Conservation (phyloP, 30 jellyfish, hydroid and myxozoan species). For the Pseudorhiza aurosa region DNA sequence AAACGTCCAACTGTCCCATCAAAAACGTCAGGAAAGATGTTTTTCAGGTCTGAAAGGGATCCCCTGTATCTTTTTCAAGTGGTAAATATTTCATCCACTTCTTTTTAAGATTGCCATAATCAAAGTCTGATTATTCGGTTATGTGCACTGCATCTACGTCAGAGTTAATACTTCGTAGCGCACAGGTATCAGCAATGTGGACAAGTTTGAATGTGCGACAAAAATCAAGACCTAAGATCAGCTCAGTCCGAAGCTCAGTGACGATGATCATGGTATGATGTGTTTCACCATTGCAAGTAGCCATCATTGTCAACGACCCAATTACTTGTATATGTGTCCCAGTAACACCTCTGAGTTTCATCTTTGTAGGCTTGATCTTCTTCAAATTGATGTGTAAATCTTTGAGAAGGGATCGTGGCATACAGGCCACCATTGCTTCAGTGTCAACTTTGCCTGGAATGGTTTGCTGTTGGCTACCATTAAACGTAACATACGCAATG, state of each 20-base stretch:
- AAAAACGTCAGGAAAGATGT: slow-evolving; percentile 18
- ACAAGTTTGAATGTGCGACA: slow-evolving; percentile 16
- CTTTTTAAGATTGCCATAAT: background rate
- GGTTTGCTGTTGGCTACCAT: slow-evolving; percentile 1
- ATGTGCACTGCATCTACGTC: slow-evolving; percentile 48
- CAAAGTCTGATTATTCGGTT: slow-evolving; percentile 28
- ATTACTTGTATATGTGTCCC: slow-evolving; percentile 12
- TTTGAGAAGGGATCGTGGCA: slow-evolving; percentile 16
- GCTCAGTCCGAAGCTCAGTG: slow-evolving; percentile 41
- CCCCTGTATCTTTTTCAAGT: slow-evolving; percentile 26
- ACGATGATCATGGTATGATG: background rate
- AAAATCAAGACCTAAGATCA: slow-evolving; percentile 32
- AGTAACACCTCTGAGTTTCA: slow-evolving; percentile 32
- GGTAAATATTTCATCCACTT: slow-evolving; percentile 39
- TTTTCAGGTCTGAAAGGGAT: background rate
- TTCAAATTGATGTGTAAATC: background rate
- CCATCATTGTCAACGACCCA: slow-evolving; percentile 5
- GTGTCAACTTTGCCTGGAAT: slow-evolving; percentile 27
- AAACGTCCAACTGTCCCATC: slow-evolving; percentile 50
- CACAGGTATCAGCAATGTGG: slow-evolving; percentile 11
- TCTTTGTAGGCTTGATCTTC: background rate
- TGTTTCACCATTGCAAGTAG: slow-evolving; percentile 20
- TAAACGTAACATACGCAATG: slow-evolving; percentile 22
- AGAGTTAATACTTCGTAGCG: slow-evolving; percentile 8
- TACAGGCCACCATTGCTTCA: slow-evolving; percentile 42